Evolutionary conservation across 2,113 vertebrate species (phyloP), one percentile per base, ranked within the genome.

Genomic region (Barbus barbus): DNA sequence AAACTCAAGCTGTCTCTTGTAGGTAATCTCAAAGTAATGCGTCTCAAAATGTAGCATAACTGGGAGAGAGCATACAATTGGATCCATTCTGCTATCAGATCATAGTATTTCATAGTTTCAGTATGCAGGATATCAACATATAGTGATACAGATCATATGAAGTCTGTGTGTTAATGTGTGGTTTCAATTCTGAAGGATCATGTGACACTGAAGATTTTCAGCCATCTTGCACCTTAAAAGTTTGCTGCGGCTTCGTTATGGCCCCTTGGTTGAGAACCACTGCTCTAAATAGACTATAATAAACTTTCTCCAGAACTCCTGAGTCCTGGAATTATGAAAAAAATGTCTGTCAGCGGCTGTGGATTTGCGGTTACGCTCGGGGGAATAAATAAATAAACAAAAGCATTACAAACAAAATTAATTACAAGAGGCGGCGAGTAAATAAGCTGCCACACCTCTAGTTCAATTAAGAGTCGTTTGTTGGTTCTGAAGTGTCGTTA

Each of bases 381-480:
- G 83, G 46, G 67, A 73, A 67, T 71, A 51, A 74, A 79, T 79
- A 79, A 61, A 79, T 61, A 80, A 87, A 87, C 78, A 75, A 83
- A 80, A 18, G 83, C 77, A 73, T 60, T 56, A 61, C 83, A 81
- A 85, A 86, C 80, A 78, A 71, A 84, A 88, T 71, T 51, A 72
- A 86, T 81, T 72, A 82, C 48, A 81, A 63, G 18, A 31, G 20
- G 26, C 48, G 41, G 56, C n/a, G 53, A 81, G 44, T 86, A 73
- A 72, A 86, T 84, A 61, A 77, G 61, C 53, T 24, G 77, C 82
- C 33, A 41, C 51, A 87, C 58, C 81, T 83, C 75, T 85, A 72
- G 75, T 83, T 83, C 72, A 83, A 87, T 80, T 73, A 48, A 36
- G 71, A 78, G 58, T 58, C 73, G 67, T 86, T 84, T 84, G 83